Percentiles rank a stretch among this genome's conserved stretches.
phyloP scores from a whole-genome alignment of 2,797 vertebrate species.

The Bradypodion pumilum region DNA sequence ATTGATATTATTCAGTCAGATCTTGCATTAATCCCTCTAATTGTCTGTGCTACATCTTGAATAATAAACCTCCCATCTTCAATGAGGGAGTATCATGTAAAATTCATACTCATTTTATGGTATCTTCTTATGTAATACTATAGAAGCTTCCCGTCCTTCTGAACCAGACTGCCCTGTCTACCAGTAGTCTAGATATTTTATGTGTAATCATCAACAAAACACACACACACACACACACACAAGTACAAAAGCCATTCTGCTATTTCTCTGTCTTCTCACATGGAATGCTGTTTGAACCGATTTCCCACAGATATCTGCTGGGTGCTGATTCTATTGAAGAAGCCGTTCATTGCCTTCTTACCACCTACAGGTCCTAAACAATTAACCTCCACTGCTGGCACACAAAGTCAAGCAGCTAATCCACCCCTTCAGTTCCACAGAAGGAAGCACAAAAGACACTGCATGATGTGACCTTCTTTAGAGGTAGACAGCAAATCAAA shows the following conservation, averaged over 20 bases:
- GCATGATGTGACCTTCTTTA: not conserved
- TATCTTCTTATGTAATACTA: too few species aligned
- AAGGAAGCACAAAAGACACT: conserved; percentile 16
- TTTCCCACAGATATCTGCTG: not conserved
- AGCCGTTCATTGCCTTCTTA: not conserved
- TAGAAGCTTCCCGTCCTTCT: not conserved
- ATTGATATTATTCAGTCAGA: too few species aligned
- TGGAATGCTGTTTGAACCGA: not conserved
- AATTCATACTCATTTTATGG: too few species aligned
- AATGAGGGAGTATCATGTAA: too few species aligned
- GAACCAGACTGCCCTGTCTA: not conserved
- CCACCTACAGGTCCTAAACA: not conserved
- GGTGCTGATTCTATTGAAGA: not conserved
- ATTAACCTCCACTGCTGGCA: conserved; percentile 13
- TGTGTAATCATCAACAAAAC: not conserved
- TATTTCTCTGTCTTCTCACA: not conserved
- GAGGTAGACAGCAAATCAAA: conserved; percentile 21
- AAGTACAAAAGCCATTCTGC: too few species aligned
- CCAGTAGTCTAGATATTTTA: not conserved
- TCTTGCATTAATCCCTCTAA: too few species aligned
- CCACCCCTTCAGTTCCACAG: not conserved
- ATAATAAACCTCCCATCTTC: too few species aligned
- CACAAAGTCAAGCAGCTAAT: conserved; percentile 14
- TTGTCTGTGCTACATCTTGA: too few species aligned
- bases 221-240: too few species aligned